Evolutionary conservation across 1,140 invertebrate species (phyloP), one percentile per base, ranked within the genome.

Genomic region (Solenopsis fugax): DNA sequence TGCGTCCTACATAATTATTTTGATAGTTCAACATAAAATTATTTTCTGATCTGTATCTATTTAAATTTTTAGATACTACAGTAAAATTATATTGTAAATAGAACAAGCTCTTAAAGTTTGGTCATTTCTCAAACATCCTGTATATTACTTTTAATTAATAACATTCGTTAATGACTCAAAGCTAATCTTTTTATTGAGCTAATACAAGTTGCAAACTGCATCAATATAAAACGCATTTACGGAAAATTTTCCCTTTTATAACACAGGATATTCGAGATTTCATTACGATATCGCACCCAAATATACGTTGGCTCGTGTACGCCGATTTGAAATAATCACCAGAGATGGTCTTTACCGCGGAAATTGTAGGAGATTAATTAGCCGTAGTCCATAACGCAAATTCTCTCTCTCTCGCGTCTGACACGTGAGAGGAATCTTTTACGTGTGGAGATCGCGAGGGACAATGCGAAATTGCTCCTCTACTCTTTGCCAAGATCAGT

Each of bases 341-440:
- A 21, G 48, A 12, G 60, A 69, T 60, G 41, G 29, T 80, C 29
- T 80, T 67, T 54, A 73, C 34, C 37, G 21, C 21, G 67, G 16
- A 84, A 84, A 84, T 13, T 45, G 72, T 16, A 29, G 18, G 48
- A 69, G 85, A 86, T 81, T 86, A 86, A 86, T 86, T 85, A 77
- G 71, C 34, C 29, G 41, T 16, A 62, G 58, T 56, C 52, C 13
- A n/a, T 45, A 48, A 85, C 37, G 82, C 71, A 18, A 54, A 62
- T 34, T 72, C 29, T 29, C 48, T 72, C 48, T 72, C 58, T 77
- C 56, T 52, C 12, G 45, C 56, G 29, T 64, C 21, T 24, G 67
- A 73, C 37, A 84, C 67, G 67, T 72, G 45, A 72, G 54, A 58
- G 37, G 67, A 60, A 67, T 54, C 52, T 45, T 58, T 60, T 37